phyloP scores from a whole-genome alignment of 2,113 vertebrate genomes.

The Scomber colias region DNA sequence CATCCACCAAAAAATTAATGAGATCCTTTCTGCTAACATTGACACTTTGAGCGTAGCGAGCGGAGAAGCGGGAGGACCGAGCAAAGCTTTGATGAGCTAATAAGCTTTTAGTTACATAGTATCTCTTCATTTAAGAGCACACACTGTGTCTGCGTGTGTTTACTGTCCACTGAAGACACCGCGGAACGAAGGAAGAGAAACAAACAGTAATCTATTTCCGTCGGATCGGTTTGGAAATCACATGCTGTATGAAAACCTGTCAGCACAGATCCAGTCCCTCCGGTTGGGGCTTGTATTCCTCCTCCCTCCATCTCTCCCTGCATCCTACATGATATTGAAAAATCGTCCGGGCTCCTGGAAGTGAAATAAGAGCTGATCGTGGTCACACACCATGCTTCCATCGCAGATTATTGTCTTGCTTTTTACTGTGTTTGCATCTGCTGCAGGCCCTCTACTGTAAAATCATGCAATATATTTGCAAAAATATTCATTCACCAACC shows the following conservation, averaged over 20 bases:
- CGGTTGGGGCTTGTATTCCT: slow-evolving; percentile 39
- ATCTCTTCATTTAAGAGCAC: slow-evolving; percentile 44
- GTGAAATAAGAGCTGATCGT: slow-evolving; percentile 70
- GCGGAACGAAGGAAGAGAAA: slow-evolving; percentile 10
- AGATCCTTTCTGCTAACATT: slow-evolving; percentile 78
- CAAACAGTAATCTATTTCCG: slow-evolving; percentile 10
- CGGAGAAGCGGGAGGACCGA: background rate
- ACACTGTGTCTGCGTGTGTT: slow-evolving; percentile 6
- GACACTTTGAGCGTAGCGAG: slow-evolving; percentile 52
- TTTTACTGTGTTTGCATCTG: slow-evolving; percentile 62
- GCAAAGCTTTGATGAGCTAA: slow-evolving; percentile 54
- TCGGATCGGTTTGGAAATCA: background rate
- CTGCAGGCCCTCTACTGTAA: slow-evolving; percentile 78
- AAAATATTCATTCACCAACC: slow-evolving; percentile 82
- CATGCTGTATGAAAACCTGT: slow-evolving; percentile 36
- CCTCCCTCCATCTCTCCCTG: slow-evolving; percentile 20
- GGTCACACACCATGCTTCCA: slow-evolving; percentile 52
- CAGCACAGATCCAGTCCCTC: slow-evolving; percentile 17
- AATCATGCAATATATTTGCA: slow-evolving; percentile 85
- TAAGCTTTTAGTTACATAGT: slow-evolving; percentile 60
- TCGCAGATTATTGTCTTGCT: slow-evolving; percentile 66
- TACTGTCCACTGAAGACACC: slow-evolving; percentile 14
- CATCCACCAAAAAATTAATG: slow-evolving; percentile 69
- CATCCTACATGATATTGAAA: slow-evolving; percentile 54
- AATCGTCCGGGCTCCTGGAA: slow-evolving; percentile 67